Percentiles rank a stretch among this genome's conserved stretches.
These are phyloP conservation scores for Bovichtus variegatus DNA, from an alignment of 2,797 vertebrate genomes.

Conservation along the genomic window DNA sequence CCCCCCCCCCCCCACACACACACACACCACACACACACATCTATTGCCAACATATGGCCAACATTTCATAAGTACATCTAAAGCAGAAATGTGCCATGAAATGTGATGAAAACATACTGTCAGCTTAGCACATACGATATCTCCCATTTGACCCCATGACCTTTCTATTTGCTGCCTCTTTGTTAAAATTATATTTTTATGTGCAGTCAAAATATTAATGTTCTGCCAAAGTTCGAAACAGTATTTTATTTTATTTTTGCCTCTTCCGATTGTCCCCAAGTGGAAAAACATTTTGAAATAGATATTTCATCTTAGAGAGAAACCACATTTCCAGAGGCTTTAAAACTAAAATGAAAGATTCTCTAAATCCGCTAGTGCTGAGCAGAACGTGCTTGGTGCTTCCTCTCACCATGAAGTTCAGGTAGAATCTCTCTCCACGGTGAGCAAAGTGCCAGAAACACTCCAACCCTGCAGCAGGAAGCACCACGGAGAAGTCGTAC, in stretches of 20 bases:
- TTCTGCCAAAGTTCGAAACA: too few species aligned
- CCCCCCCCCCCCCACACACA: too few species aligned
- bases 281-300: neutral
- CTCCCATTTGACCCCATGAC: neutral
- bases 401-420: constrained; percentile 90
- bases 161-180: too few species aligned
- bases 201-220: too few species aligned
- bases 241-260: neutral
- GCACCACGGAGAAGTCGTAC: constrained; percentile 90
- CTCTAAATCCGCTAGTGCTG: neutral
- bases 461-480: constrained; percentile 81
- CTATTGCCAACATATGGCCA: too few species aligned
- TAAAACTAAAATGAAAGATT: neutral
- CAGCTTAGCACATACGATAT: neutral
- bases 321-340: neutral
- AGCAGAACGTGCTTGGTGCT: neutral
- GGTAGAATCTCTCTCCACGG: constrained; percentile 89
- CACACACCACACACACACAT: too few species aligned
- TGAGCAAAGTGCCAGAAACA: constrained; percentile 96
- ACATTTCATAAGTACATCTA: too few species aligned
- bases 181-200: too few species aligned
- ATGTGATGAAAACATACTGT: too few species aligned
- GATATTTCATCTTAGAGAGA: neutral
- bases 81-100: too few species aligned
- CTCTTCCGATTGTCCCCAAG: neutral